Evolutionary conservation across 2,113 vertebrate genomes (phyloP).

Genomic region (Trematocara unimaculatum): DNA sequence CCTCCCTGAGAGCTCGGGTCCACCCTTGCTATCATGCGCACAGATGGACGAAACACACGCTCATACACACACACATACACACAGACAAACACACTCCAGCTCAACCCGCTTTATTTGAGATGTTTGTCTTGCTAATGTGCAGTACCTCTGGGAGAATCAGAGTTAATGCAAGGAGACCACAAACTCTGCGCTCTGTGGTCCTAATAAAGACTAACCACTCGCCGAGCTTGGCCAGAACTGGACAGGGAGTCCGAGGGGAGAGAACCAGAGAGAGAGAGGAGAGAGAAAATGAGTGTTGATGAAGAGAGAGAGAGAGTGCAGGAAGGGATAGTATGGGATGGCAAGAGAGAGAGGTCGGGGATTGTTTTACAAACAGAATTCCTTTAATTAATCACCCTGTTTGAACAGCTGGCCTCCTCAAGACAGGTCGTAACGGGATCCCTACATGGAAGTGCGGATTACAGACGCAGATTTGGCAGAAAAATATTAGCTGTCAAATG

Average conservation of each 20-base stretch:
- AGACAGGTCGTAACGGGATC: slow-evolving; percentile 77
- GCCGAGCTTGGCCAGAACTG: slow-evolving; percentile 6
- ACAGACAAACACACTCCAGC: neutral
- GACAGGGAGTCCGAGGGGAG: slow-evolving; percentile 17
- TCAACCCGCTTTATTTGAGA: slow-evolving; percentile 36
- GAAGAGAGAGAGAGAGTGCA: slow-evolving; percentile 31
- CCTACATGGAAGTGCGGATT: slow-evolving; percentile 73
- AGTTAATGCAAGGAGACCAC: slow-evolving; percentile 55
- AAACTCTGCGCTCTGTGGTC: slow-evolving; percentile 42
- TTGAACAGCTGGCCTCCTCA: slow-evolving; percentile 92
- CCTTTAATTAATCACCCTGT: slow-evolving; percentile 98
- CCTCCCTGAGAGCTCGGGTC: neutral
- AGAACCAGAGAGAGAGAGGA: neutral
- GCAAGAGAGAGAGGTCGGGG: slow-evolving; percentile 58
- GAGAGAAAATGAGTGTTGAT: slow-evolving; percentile 42
- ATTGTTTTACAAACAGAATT: slow-evolving; percentile 96
- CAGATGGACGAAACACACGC: neutral
- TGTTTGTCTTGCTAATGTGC: slow-evolving; percentile 71
- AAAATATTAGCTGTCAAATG: slow-evolving; percentile 78
- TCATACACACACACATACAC: neutral
- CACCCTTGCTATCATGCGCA: neutral
- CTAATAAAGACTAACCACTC: slow-evolving; percentile 52
- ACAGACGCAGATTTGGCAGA: slow-evolving; percentile 69
- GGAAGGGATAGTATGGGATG: slow-evolving; percentile 23
- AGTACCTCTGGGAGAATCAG: slow-evolving; percentile 58